Percentiles rank a stretch among this genome's conserved stretches.
Evolutionary conservation across 2,113 vertebrate species (phyloP).

Genomic region (Heptranchias perlo): DNA sequence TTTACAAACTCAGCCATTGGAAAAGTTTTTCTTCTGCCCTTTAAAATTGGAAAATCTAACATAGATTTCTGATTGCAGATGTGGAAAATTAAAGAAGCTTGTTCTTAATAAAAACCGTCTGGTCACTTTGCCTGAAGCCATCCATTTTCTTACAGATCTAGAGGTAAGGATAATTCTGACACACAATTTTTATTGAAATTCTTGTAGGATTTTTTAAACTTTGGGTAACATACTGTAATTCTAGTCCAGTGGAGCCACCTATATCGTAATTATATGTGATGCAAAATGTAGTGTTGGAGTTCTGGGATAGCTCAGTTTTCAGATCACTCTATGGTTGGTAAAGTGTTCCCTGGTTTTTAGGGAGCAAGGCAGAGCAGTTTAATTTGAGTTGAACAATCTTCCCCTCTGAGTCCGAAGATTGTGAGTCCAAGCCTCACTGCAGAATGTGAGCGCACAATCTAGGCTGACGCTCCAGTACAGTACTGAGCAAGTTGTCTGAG

Average conservation of each 20-base stretch:
- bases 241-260: background rate
- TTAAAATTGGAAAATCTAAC: background rate
- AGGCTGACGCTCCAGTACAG: background rate
- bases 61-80: constrained; percentile 57
- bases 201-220: background rate
- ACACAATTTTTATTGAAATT: background rate
- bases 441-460: background rate
- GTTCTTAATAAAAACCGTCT: constrained; percentile 94
- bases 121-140: constrained; percentile 85
- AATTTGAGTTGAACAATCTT: background rate
- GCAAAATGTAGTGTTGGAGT: background rate
- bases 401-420: background rate
- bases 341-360: background rate
- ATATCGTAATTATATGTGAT: background rate
- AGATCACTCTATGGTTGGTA: background rate
- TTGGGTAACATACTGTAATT: background rate
- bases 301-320: background rate
- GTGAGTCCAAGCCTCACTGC: background rate
- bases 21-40: background rate
- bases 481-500: background rate
- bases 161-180: constrained; percentile 61
- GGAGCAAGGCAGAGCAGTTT: background rate
- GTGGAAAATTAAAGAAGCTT: constrained; percentile 84
- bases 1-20: background rate
- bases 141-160: constrained; percentile 83